These are phyloP conservation scores for Eubasilissa regina DNA, from an alignment of 1,140 invertebrate species.

Conservation along the genomic window DNA sequence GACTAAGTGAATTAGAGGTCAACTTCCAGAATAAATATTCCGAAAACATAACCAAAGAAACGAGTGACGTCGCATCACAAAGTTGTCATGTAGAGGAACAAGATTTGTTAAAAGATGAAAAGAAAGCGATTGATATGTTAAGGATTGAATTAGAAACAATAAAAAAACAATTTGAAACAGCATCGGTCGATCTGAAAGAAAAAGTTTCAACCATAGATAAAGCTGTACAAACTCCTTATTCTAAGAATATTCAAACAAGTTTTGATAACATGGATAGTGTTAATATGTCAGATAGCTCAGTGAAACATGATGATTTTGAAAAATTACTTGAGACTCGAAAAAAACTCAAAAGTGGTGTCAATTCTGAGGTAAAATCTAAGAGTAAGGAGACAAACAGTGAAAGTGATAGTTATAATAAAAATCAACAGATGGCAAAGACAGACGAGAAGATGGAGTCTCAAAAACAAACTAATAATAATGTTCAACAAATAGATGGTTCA, in stretches of 20 bases:
- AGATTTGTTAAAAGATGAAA: slow-evolving; percentile 13
- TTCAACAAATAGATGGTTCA: slow-evolving; percentile 8
- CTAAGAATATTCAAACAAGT: slow-evolving; percentile 40
- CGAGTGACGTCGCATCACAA: slow-evolving; percentile 31
- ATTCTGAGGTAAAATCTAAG: slow-evolving; percentile 5
- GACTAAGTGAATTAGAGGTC: slow-evolving; percentile 31
- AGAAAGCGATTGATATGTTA: slow-evolving; percentile 34
- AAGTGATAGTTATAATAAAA: slow-evolving; percentile 1
- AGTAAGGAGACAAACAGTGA: background rate
- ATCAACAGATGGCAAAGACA: background rate
- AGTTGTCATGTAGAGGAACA: background rate
- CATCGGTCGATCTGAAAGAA: background rate
- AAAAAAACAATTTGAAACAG: slow-evolving; percentile 23
- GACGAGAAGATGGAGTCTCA: background rate
- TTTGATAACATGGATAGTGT: slow-evolving; percentile 14
- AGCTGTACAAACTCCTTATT: slow-evolving; percentile 31
- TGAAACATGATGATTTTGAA: slow-evolving; percentile 10
- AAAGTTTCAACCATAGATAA: slow-evolving; percentile 24
- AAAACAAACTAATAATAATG: slow-evolving; percentile 13
- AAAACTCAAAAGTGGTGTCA: background rate
- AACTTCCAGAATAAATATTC: slow-evolving; percentile 16
- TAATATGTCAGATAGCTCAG: slow-evolving; percentile 14
- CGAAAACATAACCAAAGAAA: slow-evolving; percentile 20
- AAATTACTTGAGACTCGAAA: slow-evolving; percentile 19
- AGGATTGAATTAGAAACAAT: slow-evolving; percentile 27